These are phyloP conservation scores for Macrostomum lignano DNA, from an alignment of 1,140 invertebrate species.

Conservation along the genomic window DNA sequence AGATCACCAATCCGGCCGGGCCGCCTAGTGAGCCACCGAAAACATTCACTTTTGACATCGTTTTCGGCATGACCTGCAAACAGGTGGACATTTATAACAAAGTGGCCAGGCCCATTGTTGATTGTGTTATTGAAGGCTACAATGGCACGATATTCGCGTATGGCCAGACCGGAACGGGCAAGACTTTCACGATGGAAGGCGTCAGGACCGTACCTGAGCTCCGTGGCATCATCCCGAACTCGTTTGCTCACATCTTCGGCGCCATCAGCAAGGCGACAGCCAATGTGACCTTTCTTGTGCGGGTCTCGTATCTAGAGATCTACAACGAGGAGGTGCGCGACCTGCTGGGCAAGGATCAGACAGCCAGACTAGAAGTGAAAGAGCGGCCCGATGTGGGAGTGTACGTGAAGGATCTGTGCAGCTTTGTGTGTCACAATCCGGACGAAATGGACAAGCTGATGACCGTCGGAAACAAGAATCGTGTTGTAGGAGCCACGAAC, in stretches of 20 bases:
- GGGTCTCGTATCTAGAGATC: constrained; percentile 72
- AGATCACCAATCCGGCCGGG: constrained; percentile 40
- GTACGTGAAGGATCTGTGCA: constrained; percentile 46
- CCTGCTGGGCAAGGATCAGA: constrained; percentile 59
- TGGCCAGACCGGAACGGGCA: constrained; percentile 86
- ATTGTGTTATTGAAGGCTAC: constrained; percentile 72
- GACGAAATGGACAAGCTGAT: constrained; percentile 50
- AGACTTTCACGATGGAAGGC: constrained; percentile 93
- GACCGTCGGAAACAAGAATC: constrained; percentile 48
- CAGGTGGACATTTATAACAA: constrained; percentile 62
- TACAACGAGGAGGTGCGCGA: constrained; percentile 88
- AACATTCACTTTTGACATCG: constrained; percentile 59
- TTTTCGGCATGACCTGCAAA: constrained; percentile 28
- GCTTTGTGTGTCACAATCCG: constrained; percentile 47
- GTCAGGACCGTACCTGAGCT: constrained; percentile 32
- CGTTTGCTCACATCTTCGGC: constrained; percentile 32
- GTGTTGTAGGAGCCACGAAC: constrained; percentile 42
- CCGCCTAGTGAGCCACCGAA: constrained; percentile 32
- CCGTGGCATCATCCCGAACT: constrained; percentile 32
- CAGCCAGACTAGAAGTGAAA: constrained; percentile 33
- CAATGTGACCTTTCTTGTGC: constrained; percentile 38
- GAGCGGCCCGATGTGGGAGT: constrained; percentile 49
- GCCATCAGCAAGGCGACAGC: constrained; percentile 45
- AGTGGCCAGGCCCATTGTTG: constrained; percentile 59
- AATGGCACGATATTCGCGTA: constrained; percentile 94